These are phyloP conservation scores for Oxygymnocypris stewartii DNA, from an alignment of 2,113 vertebrate genomes.

Conservation along the genomic window DNA sequence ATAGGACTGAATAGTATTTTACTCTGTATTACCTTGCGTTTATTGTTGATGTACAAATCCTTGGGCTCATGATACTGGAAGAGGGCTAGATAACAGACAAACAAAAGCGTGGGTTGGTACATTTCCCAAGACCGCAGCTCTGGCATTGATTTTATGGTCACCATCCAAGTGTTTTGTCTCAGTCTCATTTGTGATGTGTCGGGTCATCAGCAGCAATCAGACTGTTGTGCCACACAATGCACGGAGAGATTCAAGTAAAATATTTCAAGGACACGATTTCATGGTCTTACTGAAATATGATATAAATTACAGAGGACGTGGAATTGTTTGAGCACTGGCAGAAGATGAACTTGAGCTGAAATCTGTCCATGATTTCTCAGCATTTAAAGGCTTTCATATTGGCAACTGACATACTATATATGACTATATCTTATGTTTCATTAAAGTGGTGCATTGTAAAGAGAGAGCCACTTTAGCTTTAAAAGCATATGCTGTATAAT, in stretches of 20 bases:
- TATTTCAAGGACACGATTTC: not conserved
- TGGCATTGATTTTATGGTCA: constrained; percentile 33
- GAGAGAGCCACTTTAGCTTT: not conserved
- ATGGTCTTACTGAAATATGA: not conserved
- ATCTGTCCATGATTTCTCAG: constrained; percentile 20
- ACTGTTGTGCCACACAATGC: not conserved
- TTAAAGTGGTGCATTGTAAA: constrained; percentile 21
- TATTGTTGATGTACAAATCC: constrained; percentile 13
- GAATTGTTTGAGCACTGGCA: not conserved
- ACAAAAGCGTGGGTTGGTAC: constrained; percentile 37
- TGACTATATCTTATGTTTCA: constrained; percentile 17
- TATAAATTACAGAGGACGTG: constrained; percentile 9
- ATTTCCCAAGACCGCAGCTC: constrained; percentile 23
- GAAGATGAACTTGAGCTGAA: constrained; percentile 43
- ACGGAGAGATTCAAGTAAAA: constrained; percentile 18
- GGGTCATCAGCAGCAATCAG: constrained; percentile 37
- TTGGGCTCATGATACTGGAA: constrained; percentile 6
- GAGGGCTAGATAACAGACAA: not conserved
- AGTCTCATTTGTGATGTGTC: constrained; percentile 32
- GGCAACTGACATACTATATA: constrained; percentile 30
- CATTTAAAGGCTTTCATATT: constrained; percentile 47
- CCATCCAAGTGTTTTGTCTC: constrained; percentile 47
- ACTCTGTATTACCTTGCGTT: not conserved
- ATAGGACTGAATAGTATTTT: not conserved
- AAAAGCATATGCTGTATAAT: not conserved